These are phyloP conservation scores for Trichopria drosophilae DNA, from an alignment of 2,888 invertebrate species.

Conservation along the genomic window DNA sequence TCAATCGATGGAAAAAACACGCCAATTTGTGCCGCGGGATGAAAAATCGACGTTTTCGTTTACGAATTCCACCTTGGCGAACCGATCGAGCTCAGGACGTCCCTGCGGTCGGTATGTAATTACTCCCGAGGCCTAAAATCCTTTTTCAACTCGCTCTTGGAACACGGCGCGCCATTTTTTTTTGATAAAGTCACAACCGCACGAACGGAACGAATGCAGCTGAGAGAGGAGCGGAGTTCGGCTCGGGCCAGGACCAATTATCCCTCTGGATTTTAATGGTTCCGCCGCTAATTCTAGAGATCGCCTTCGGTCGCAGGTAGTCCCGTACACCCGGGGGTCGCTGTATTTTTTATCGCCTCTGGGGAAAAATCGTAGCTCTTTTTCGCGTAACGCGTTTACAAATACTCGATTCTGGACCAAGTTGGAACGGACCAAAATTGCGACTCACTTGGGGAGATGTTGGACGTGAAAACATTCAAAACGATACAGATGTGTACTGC, in stretches of 20 bases:
- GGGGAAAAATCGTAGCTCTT: constrained; percentile 36
- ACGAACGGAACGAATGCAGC: constrained; percentile 13
- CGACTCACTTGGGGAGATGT: too few relatives aligned
- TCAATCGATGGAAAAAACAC: too few relatives aligned
- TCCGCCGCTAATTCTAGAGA: constrained; percentile 51
- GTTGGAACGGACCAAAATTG: too few relatives aligned
- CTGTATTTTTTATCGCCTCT: constrained; percentile 47
- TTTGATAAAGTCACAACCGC: constrained; percentile 24
- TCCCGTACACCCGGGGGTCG: constrained; percentile 28
- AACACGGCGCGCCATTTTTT: constrained; percentile 23
- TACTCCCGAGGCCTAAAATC: constrained; percentile 23
- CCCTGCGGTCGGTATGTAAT: constrained; percentile 22
- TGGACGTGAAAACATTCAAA: too few relatives aligned
- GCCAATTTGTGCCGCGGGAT: too few relatives aligned
- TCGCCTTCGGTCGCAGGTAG: constrained; percentile 33
- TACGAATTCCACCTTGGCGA: constrained; percentile 3
- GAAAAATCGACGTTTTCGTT: too few relatives aligned
- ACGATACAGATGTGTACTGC: too few relatives aligned
- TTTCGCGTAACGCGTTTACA: too few relatives aligned
- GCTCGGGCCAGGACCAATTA: constrained; percentile 43
- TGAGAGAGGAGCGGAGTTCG: constrained; percentile 19
- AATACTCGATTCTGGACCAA: too few relatives aligned
- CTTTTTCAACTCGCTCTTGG: not conserved
- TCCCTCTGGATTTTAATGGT: constrained; percentile 52
- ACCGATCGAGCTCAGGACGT: not conserved